Base-by-base conservation (phyloP, 2,797 vertebrate genomes). In the Cuculus canorus region DNA sequence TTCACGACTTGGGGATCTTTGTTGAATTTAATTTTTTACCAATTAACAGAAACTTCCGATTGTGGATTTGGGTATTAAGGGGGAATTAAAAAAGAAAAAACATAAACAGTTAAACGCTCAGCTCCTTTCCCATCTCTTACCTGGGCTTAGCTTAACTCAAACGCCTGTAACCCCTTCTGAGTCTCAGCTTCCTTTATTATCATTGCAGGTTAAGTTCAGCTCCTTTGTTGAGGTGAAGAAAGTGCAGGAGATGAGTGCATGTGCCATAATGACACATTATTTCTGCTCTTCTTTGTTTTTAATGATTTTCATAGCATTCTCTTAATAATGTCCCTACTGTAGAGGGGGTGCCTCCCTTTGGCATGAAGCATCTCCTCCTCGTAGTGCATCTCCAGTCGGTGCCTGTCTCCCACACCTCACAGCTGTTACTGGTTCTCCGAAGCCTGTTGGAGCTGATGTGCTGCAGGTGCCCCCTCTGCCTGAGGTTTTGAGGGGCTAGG, bases 371-470 rank as follows among this genome's bases (percentile, higher is more conserved):
- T 22, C 35, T 83, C 13, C 64, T 61, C 33, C 50, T 41, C 5
- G 1, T 25, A 61, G 4, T 0, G 0, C 70, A 24, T 32, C 45
- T 52, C 16, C 66, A 57, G 27, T 1, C 2, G 37, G 41, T 4
- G 4, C 47, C 4, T 5, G 7, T 81, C 25, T 41, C 56, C 25
- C 3, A 4, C 7, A 6, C 21, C 16, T 35, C 1, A 0, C 0
- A 1, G 6, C 63, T 72, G n/a, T n/a, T 32, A 14, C 15, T 37
- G 37, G 9, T 30, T 52, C 16, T 35, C 59, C 60, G 17, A 37
- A 60, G 60, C 57, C 39, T 32, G 9, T 64, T 27, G 25, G 50
- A 52, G 25, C 23, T 28, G 50, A 25, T 25, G 50, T 27, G 14
- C 25, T 13, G 23, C 25, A 27, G 25, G 50, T 16, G 14, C 25